A percentile compares a stretch with the other conserved stretches of the same genome.
Conservation (phyloP, 2,888 invertebrate species). For the Pollenia amentaria region DNA sequence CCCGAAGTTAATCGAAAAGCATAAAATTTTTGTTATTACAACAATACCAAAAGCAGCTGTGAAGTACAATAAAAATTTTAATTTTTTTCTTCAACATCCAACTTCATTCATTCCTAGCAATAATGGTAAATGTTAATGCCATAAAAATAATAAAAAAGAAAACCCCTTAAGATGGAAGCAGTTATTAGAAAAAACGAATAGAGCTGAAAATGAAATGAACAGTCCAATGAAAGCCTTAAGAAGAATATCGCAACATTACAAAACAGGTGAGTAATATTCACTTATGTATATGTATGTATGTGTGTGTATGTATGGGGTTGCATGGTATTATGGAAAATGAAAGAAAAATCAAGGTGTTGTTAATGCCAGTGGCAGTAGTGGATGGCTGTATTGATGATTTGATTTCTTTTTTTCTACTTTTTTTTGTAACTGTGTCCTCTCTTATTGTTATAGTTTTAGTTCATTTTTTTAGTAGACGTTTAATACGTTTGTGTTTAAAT, state of each 20-base stretch:
- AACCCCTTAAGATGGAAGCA: constrained; percentile 10
- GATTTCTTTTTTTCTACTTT: constrained; percentile 35
- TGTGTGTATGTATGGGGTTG: not conserved
- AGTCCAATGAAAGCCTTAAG: constrained; percentile 57
- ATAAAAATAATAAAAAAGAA: constrained; percentile 50
- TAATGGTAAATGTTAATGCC: constrained; percentile 67
- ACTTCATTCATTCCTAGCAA: constrained; percentile 45
- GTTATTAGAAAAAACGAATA: not conserved
- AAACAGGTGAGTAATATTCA: constrained; percentile 46
- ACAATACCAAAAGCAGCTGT: constrained; percentile 61
- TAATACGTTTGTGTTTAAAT: constrained; percentile 63
- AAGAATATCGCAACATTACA: constrained; percentile 74
- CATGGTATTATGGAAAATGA: constrained; percentile 40
- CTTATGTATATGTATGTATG: not conserved
- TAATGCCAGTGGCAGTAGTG: constrained; percentile 38
- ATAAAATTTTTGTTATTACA: constrained; percentile 49
- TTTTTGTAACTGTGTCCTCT: constrained; percentile 44
- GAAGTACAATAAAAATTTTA: constrained; percentile 64
- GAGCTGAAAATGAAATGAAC: constrained; percentile 19
- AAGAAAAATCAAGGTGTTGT: constrained; percentile 54
- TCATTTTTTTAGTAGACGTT: constrained; percentile 36
- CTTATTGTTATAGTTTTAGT: not conserved
- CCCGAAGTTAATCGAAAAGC: constrained; percentile 53
- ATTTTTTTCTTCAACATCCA: constrained; percentile 50
- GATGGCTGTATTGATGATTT: constrained; percentile 44